Percentiles rank a stretch among this genome's conserved stretches.
Evolutionary conservation across 2,113 vertebrate species (phyloP).

Genomic region (Polypterus bichir): DNA sequence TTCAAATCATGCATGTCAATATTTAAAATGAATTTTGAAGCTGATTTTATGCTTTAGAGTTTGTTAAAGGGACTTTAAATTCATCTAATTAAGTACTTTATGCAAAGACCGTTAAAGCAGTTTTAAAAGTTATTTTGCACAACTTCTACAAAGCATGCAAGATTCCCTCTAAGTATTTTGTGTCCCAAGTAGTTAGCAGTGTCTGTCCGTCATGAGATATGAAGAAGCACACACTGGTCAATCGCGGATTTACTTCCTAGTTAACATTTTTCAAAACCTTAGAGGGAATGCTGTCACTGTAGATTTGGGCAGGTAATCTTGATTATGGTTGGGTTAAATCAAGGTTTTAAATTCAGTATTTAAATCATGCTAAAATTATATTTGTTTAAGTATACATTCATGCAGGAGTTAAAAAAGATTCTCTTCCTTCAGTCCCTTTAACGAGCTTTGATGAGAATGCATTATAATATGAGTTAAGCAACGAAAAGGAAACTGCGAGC

Average conservation of each 20-base stretch:
- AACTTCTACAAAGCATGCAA: slow-evolving; percentile 11
- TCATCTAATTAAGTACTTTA: slow-evolving; percentile 46
- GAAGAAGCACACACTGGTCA: too few relatives aligned
- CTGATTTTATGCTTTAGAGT: slow-evolving; percentile 34
- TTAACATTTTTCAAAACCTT: not conserved
- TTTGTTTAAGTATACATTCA: slow-evolving; percentile 3
- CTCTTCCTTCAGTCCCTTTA: slow-evolving; percentile 72
- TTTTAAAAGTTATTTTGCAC: slow-evolving; percentile 44
- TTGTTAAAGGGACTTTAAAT: slow-evolving; percentile 60
- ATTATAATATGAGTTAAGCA: slow-evolving; percentile 70
- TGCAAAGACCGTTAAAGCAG: slow-evolving; percentile 41
- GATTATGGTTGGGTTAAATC: slow-evolving; percentile 5
- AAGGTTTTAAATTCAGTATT: slow-evolving; percentile 5
- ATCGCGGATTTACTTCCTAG: too few relatives aligned
- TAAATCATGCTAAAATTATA: slow-evolving; percentile 6
- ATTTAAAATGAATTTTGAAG: slow-evolving; percentile 36
- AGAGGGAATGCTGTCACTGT: not conserved
- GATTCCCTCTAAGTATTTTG: slow-evolving; percentile 9
- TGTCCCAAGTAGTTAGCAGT: not conserved
- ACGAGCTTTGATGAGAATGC: slow-evolving; percentile 74
- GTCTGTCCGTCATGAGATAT: too few relatives aligned
- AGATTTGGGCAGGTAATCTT: not conserved
- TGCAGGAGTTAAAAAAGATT: slow-evolving; percentile 16
- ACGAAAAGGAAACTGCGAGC: slow-evolving; percentile 66
- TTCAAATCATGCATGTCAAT: slow-evolving; percentile 48